Conservation (phyloP, 2,113 vertebrate species). For the Thermophis baileyi region DNA sequence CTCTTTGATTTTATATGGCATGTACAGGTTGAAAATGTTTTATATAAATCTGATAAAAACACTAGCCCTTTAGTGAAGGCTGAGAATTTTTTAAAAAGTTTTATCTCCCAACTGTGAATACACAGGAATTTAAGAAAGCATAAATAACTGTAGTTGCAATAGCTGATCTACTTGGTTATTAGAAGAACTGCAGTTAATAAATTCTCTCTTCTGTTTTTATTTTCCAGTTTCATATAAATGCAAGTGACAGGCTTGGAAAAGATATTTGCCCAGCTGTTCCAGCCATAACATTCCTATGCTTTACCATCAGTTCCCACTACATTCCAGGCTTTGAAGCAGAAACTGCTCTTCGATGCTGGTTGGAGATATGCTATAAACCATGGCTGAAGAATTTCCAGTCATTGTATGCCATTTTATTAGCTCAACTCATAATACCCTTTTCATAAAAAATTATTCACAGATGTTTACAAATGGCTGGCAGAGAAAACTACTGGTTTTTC, state of each 20-base stretch:
- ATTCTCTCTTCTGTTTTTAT: background rate
- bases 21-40: background rate
- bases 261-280: background rate
- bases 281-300: slow-evolving; percentile 3
- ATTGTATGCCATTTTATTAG: background rate
- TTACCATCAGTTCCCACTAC: slow-evolving; percentile 13
- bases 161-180: background rate
- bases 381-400: background rate
- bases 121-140: background rate
- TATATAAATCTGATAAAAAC: background rate
- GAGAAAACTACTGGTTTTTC: background rate
- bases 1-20: background rate
- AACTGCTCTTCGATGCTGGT: background rate
- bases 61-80: background rate
- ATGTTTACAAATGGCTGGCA: background rate
- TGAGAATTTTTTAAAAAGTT: background rate
- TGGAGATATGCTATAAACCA: background rate
- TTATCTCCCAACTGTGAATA: background rate
- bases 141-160: background rate
- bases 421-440: background rate
- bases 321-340: slow-evolving; percentile 6
- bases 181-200: background rate
- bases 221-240: background rate
- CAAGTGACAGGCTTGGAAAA: background rate
- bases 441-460: background rate